phyloP scores from a whole-genome alignment of 2,797 vertebrate genomes.

The Schizopygopsis pylzovi region DNA sequence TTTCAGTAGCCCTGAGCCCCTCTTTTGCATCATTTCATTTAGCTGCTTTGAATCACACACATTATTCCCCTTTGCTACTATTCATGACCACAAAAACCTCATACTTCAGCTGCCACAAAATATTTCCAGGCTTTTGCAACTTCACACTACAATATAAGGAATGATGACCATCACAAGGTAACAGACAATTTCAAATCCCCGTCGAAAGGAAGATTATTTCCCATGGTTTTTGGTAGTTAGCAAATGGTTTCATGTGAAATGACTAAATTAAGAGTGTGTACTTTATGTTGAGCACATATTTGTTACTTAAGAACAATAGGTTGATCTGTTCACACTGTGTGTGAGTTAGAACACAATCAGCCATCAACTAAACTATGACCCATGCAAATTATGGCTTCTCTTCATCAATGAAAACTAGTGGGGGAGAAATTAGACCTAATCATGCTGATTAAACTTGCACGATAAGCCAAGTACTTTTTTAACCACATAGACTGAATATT shows the following conservation, averaged over 20 bases:
- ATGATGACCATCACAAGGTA: constrained; percentile 32
- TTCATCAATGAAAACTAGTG: neutral
- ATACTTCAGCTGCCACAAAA: constrained; percentile 13
- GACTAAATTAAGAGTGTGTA: constrained; percentile 25
- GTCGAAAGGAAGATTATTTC: constrained; percentile 1
- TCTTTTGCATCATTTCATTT: constrained; percentile 36
- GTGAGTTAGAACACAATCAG: constrained; percentile 1
- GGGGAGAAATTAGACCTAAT: neutral
- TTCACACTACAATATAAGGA: neutral
- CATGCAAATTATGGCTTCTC: neutral
- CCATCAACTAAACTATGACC: neutral
- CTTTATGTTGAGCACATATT: constrained; percentile 29
- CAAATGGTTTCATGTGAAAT: constrained; percentile 33
- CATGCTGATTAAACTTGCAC: neutral
- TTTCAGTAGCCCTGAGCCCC: constrained; percentile 13
- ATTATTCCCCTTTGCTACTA: constrained; percentile 4
- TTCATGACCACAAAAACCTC: constrained; percentile 21
- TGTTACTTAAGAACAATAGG: constrained; percentile 38
- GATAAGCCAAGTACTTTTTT: constrained; percentile 13
- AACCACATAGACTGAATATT: neutral
- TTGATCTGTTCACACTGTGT: constrained; percentile 44
- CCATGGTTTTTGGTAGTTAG: constrained; percentile 20
- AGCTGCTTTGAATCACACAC: neutral
- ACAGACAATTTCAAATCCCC: constrained; percentile 25
- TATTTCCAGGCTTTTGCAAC: constrained; percentile 32